Evolutionary conservation across 2,113 vertebrate species (phyloP).

Genomic region (Sylvicapra grimmia): DNA sequence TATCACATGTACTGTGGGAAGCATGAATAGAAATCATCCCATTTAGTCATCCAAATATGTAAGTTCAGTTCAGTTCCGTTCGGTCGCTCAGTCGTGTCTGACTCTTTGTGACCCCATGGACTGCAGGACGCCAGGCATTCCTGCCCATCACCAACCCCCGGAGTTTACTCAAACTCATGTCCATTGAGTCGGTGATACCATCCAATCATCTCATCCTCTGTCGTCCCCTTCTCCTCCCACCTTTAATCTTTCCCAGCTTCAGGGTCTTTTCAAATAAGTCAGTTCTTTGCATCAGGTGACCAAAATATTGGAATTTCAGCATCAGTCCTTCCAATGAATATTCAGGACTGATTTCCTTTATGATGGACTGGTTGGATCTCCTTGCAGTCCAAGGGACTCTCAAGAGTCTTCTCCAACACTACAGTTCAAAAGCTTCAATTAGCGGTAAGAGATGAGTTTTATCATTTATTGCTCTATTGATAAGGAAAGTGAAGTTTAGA

Average conservation of each 20-base stretch:
- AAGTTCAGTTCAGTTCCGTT: neutral
- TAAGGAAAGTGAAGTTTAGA: neutral
- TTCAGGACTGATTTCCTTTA: neutral
- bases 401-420: neutral
- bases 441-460: neutral
- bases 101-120: neutral
- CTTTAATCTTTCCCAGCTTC: neutral
- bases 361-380: neutral
- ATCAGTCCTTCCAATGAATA: neutral
- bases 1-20: neutral
- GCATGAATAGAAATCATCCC: neutral
- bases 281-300: neutral
- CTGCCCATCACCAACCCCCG: neutral
- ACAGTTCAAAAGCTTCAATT: neutral
- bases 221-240: neutral
- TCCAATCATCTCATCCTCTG: neutral
- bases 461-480: neutral
- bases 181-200: neutral
- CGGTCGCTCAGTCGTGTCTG: accelerated
- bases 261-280: neutral
- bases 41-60: neutral
- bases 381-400: neutral
- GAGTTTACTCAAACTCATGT: neutral
- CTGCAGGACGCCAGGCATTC: neutral
- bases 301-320: neutral